Evolutionary conservation across 2,797 vertebrate genomes (phyloP).

Genomic region (Syncerus caffer): DNA sequence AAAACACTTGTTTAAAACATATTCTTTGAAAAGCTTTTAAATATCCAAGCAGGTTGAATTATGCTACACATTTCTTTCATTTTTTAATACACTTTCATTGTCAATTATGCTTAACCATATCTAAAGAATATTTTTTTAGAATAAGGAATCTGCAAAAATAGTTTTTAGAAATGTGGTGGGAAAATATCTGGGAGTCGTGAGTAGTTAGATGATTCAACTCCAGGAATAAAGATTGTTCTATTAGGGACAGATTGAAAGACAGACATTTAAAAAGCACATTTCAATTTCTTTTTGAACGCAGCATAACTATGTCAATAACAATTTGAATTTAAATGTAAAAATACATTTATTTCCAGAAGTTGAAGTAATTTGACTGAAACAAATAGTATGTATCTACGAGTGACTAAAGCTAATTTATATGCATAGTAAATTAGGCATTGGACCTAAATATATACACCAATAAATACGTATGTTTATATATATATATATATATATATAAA

Average conservation of each 20-base stretch:
- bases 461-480: background rate
- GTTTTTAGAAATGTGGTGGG: background rate
- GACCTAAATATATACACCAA: background rate
- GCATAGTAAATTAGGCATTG: background rate
- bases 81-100: background rate
- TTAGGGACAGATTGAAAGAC: background rate
- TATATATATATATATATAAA: too few relatives aligned
- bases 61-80: background rate
- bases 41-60: background rate
- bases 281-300: background rate
- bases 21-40: slow-evolving; percentile 27
- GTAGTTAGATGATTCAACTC: background rate
- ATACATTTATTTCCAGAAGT: slow-evolving; percentile 26
- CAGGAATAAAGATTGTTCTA: background rate
- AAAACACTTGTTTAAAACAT: background rate
- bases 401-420: background rate
- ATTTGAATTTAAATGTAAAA: slow-evolving; percentile 52
- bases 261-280: slow-evolving; percentile 23
- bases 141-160: background rate
- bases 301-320: background rate
- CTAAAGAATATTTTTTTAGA: background rate
- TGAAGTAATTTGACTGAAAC: background rate
- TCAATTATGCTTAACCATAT: background rate
- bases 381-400: background rate
- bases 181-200: background rate